phyloP scores from a whole-genome alignment of 2,797 vertebrate species.

The Enteromius argenteus region DNA sequence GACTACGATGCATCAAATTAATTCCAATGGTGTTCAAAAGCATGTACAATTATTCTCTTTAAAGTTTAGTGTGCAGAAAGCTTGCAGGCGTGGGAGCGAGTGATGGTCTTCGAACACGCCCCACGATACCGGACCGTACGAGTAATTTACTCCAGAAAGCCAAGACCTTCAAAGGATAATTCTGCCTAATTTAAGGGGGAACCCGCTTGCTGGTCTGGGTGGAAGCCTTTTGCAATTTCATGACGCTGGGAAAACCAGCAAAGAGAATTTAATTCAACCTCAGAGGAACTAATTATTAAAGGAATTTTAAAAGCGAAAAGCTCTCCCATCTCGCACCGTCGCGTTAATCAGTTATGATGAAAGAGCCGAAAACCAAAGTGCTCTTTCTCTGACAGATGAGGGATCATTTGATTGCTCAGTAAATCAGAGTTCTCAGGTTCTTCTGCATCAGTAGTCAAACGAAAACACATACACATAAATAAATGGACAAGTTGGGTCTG shows the following conservation, averaged over 20 bases:
- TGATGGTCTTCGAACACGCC: constrained; percentile 48
- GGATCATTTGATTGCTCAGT: constrained; percentile 36
- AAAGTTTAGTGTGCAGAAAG: constrained; percentile 54
- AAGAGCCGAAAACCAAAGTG: constrained; percentile 72
- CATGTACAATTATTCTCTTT: constrained; percentile 72
- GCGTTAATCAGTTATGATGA: constrained; percentile 79
- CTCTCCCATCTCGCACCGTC: constrained; percentile 65
- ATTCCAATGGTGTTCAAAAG: constrained; percentile 67
- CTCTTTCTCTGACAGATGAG: constrained; percentile 57
- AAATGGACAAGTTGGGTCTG: background rate
- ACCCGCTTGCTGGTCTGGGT: constrained; percentile 65
- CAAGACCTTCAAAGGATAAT: constrained; percentile 80
- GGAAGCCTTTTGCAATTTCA: constrained; percentile 65
- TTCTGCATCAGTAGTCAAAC: constrained; percentile 23
- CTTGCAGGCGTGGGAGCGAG: background rate
- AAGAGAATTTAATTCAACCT: constrained; percentile 73
- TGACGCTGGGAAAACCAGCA: constrained; percentile 64
- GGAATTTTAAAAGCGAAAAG: constrained; percentile 76
- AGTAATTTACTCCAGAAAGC: constrained; percentile 61
- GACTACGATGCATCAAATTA: constrained; percentile 59
- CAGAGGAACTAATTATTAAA: constrained; percentile 82
- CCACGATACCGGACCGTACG: constrained; percentile 48
- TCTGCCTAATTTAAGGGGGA: constrained; percentile 72
- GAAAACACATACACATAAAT: background rate
- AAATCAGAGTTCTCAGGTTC: constrained; percentile 17